Conservation (phyloP, 2,797 vertebrate species). For the Brachyalestes nurse region DNA sequence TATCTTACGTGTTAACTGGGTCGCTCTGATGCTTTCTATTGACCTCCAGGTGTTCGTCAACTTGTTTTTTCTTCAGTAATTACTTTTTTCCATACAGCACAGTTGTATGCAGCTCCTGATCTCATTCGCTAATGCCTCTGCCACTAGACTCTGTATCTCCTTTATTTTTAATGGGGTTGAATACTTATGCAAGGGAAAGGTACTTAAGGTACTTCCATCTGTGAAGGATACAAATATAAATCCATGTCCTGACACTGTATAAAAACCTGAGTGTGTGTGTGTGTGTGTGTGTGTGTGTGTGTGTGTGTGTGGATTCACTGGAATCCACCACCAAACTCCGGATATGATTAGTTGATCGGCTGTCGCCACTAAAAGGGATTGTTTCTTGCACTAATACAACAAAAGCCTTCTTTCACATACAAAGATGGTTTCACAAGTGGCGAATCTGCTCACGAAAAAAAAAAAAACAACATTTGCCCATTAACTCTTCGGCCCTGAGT, state of each 20-base stretch:
- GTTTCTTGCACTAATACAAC: constrained; percentile 40
- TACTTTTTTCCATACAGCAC: too few species aligned
- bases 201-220: not conserved
- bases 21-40: too few species aligned
- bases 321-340: constrained; percentile 32
- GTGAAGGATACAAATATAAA: not conserved
- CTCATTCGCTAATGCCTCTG: too few species aligned
- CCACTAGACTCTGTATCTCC: too few species aligned
- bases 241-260: not conserved
- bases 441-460: constrained; percentile 58
- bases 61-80: too few species aligned
- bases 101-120: too few species aligned
- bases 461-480: constrained; percentile 61
- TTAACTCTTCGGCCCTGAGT: constrained; percentile 59
- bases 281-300: not conserved
- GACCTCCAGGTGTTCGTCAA: too few species aligned
- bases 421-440: constrained; percentile 61
- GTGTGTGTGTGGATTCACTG: constrained; percentile 9
- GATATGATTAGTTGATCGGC: constrained; percentile 35
- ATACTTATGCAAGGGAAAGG: too few species aligned
- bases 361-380: constrained; percentile 51
- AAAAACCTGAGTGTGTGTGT: not conserved
- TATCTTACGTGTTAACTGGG: too few species aligned
- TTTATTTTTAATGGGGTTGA: too few species aligned
- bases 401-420: constrained; percentile 60